These are phyloP conservation scores for Sigmodon hispidus DNA, from an alignment of 2,113 vertebrate species.

Conservation along the genomic window DNA sequence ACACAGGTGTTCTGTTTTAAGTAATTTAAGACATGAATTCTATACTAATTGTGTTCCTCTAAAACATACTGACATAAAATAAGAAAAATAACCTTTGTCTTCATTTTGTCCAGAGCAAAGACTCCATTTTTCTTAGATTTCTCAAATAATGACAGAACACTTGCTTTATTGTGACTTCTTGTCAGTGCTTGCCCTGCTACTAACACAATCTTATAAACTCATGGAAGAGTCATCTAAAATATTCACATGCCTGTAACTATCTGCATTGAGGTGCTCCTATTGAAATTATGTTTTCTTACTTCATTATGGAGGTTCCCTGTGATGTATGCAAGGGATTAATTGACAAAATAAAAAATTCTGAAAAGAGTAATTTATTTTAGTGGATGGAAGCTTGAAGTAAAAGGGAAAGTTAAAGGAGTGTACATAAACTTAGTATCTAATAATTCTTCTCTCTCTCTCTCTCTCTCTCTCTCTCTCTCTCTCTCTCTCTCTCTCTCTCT, in stretches of 20 bases:
- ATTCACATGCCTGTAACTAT: neutral
- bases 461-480: neutral
- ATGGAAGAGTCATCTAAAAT: neutral
- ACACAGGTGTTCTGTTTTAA: conserved; percentile 50
- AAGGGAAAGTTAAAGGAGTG: neutral
- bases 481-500: neutral
- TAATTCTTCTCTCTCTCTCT: neutral
- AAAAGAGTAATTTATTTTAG: neutral
- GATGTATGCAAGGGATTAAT: neutral
- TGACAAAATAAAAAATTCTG: neutral
- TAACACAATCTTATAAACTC: neutral
- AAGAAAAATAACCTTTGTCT: conserved; percentile 53
- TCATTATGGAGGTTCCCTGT: neutral
- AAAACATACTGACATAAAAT: conserved; percentile 28
- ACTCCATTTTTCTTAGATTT: conserved; percentile 32
- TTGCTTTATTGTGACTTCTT: neutral
- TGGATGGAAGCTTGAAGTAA: neutral
- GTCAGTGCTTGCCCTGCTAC: neutral
- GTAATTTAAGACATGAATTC: conserved; percentile 13
- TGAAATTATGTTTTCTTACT: neutral
- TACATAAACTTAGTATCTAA: neutral
- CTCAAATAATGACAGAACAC: neutral
- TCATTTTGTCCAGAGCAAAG: conserved; percentile 6
- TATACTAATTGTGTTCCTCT: neutral
- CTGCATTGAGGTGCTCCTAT: neutral